Percentiles rank a stretch among this genome's conserved stretches.
Evolutionary conservation across 2,113 vertebrate genomes (phyloP).

Genomic region (Calyptommatus sinebrachiatus): DNA sequence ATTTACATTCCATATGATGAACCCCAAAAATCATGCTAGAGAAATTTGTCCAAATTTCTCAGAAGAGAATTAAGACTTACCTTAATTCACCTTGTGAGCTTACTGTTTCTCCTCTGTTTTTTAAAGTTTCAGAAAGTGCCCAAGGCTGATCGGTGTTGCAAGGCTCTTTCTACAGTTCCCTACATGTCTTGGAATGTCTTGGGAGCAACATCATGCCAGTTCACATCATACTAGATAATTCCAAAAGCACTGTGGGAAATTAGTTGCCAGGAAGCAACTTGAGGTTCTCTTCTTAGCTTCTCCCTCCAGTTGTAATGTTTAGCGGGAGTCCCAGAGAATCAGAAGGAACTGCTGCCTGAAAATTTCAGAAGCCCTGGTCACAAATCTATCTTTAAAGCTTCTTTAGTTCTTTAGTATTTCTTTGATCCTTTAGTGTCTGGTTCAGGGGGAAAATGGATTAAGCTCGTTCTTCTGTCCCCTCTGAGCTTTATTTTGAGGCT

Average conservation of each 20-base stretch:
- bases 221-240: neutral
- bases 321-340: neutral
- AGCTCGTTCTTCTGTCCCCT: too few species aligned
- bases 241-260: neutral
- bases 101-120: neutral
- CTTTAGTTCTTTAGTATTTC: too few species aligned
- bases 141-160: neutral
- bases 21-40: neutral
- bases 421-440: too few species aligned
- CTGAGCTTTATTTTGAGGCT: too few species aligned
- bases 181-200: neutral
- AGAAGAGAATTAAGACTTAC: neutral
- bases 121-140: neutral
- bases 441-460: too few species aligned
- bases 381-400: too few species aligned
- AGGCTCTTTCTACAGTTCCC: neutral
- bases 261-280: neutral
- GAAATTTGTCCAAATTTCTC: neutral
- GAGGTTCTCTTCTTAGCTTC: neutral
- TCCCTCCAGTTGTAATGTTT: neutral
- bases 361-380: too few species aligned
- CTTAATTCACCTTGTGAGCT: neutral
- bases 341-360: too few species aligned
- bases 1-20: too few species aligned
- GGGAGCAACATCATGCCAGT: neutral